Base-by-base conservation (phyloP, 2,797 vertebrate genomes). In the Oophaga sylvatica region DNA sequence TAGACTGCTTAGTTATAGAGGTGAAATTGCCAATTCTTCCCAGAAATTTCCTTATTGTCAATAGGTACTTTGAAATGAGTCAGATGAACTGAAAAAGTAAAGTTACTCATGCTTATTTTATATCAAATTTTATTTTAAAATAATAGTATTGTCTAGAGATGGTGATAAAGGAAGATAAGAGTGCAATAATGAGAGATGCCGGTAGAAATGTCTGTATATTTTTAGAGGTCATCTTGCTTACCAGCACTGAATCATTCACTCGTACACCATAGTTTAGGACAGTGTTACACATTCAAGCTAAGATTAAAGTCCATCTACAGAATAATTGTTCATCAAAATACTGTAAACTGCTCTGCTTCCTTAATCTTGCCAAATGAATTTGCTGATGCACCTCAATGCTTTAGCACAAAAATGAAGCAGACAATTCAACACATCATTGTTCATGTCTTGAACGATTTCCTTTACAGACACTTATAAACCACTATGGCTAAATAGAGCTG, bases 201-300 rank as follows among this genome's bases (percentile, higher is more conserved):
- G 62, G 35, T 6, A 81, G 80, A 53, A 65, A 81, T 81, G 29
- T 5, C 63, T 81, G 9, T 48, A 26, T 67, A 65, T 62, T 67
- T 22, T 65, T 45, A 81, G 80, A 81, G 62, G 80, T 81, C 60
- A 81, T 63, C 29, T 80, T 80, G 65, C 62, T 67, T 81, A 80
- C 35, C 62, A 22, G 26, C 35, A 57, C 60, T 80, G 31, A 81
- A 65, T 16, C 35, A 65, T 17, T 81, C 67, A 81, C 31, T 60
- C n/a, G 5, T 65, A 26, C 22, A 76, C 20, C 10, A 41, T 20
- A 73, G 57, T 19, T 10, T 20, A 63, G 79, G 17, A 80, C 63
- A 63, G 59, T 80, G 80, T 65, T 65, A 48, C 79, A 48, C 15
- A 41, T 81, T 65, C 22, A 81, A 35, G 11, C 31, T 20, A 41